These are phyloP conservation scores for Poliocrania exsul DNA, from an alignment of 2,797 vertebrate species.

Conservation along the genomic window DNA sequence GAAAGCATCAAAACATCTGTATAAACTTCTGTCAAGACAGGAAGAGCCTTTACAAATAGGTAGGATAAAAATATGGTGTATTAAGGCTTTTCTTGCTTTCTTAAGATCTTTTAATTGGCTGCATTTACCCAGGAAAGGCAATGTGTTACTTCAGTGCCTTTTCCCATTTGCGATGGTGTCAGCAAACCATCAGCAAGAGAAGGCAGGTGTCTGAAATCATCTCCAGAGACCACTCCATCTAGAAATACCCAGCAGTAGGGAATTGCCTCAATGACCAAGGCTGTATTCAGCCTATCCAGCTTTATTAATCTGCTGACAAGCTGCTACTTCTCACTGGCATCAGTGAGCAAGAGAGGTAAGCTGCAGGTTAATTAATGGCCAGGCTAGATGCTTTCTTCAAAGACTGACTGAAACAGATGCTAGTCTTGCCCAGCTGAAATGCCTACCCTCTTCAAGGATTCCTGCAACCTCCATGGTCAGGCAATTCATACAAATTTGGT, in stretches of 20 bases:
- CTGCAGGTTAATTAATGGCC: neutral
- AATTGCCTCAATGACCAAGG: neutral
- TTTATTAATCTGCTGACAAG: conserved; percentile 1
- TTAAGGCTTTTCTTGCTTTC: neutral
- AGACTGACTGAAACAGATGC: neutral
- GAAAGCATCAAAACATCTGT: neutral
- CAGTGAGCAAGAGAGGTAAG: neutral
- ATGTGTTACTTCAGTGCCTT: neutral
- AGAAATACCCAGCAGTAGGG: neutral
- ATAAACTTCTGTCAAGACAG: neutral
- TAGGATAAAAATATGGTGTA: neutral
- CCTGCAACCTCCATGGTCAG: neutral
- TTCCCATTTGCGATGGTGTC: neutral
- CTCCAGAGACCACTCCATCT: neutral
- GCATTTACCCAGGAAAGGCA: neutral
- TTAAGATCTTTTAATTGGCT: neutral
- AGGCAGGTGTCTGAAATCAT: neutral
- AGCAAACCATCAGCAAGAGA: neutral
- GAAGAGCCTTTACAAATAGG: neutral
- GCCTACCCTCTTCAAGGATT: neutral
- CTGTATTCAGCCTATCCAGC: neutral
- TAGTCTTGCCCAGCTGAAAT: neutral
- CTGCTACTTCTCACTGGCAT: neutral
- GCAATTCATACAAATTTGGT: neutral
- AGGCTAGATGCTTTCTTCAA: neutral